Percentiles rank a stretch among this genome's conserved stretches.
These are phyloP conservation scores for Drosophila busckii DNA, from an alignment of 1,140 invertebrate species.

Conservation along the genomic window DNA sequence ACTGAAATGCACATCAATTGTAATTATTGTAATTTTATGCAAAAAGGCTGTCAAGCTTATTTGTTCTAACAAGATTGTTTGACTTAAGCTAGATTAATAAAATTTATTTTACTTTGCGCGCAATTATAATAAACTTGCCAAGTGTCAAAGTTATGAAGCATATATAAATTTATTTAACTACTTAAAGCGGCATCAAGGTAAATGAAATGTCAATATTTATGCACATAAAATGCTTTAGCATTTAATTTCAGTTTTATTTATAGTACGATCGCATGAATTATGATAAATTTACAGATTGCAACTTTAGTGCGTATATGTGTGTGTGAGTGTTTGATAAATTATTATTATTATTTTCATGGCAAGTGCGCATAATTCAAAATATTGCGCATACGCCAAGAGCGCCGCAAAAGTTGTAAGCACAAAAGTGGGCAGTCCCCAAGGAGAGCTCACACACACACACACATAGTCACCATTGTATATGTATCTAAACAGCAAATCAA, in stretches of 20 bases:
- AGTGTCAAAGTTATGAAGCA: too few species aligned
- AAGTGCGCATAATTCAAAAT: slow-evolving; percentile 29
- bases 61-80: too few species aligned
- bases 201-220: slow-evolving; percentile 49
- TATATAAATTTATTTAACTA: too few species aligned
- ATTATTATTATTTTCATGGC: slow-evolving; percentile 34
- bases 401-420: slow-evolving; percentile 28
- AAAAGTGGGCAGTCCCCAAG: slow-evolving; percentile 67
- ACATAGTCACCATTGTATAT: background rate
- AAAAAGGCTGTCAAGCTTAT: too few species aligned
- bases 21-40: too few species aligned
- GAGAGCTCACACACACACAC: slow-evolving; percentile 13
- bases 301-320: slow-evolving; percentile 6
- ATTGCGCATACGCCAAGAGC: slow-evolving; percentile 61
- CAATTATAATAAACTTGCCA: too few species aligned
- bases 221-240: slow-evolving; percentile 38
- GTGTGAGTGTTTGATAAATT: slow-evolving; percentile 27
- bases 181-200: background rate
- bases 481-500: slow-evolving; percentile 74
- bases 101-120: too few species aligned
- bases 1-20: too few species aligned
- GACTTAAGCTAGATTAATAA: too few species aligned
- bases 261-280: slow-evolving; percentile 14
- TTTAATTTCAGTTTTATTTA: slow-evolving; percentile 23
- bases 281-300: slow-evolving; percentile 36